Base-by-base conservation (phyloP, 2,797 vertebrate genomes). In the Diplodus puntazzo region DNA sequence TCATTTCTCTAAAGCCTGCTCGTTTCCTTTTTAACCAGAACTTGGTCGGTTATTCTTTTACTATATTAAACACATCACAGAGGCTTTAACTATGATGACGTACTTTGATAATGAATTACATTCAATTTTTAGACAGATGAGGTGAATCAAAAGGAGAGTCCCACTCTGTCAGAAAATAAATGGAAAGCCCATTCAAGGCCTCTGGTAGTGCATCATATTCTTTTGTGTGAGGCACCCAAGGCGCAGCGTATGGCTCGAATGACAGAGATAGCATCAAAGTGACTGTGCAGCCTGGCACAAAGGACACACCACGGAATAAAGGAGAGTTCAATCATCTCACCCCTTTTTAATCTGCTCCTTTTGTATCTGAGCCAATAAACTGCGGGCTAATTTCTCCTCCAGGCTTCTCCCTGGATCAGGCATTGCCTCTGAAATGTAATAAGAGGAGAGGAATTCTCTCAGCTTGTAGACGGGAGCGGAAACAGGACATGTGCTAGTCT, bases 181-280 rank as follows among this genome's bases (percentile, higher is more conserved):
- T 69, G 75, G 85, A 67, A 80, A 88, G 72, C 76, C 79, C 79
- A 80, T 86, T 92, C 84, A 90, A 72, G 79, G 75, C 79, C 55
- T 81, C 70, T 88, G 84, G 80, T 89, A 81, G 85, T 82, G 91
- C 89, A 90, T 94, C 88, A 85, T 89, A 87, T 88, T 92, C 89
- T 86, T 94, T 94, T 95, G 92, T 95, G 87, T 39, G 78, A 72
- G 73, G 72, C 79, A 63, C 81, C 74, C 82, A 64, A 79, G 86
- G 92, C 53, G 16, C 82, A n/a, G 81, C 66, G 49, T 71, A 87
- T 57, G 25, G 80, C 84, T 88, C 67, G 30, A 82, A 89, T 86
- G 91, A 92, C 88, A 84, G 86, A 67, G 91, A 94, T 94, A 89
- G 81, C 88, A 94, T 95, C 92, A 87, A 94, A 94, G 94, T 85